Conservation (phyloP, 2,888 invertebrate species). For the Parasteatoda lunata region DNA sequence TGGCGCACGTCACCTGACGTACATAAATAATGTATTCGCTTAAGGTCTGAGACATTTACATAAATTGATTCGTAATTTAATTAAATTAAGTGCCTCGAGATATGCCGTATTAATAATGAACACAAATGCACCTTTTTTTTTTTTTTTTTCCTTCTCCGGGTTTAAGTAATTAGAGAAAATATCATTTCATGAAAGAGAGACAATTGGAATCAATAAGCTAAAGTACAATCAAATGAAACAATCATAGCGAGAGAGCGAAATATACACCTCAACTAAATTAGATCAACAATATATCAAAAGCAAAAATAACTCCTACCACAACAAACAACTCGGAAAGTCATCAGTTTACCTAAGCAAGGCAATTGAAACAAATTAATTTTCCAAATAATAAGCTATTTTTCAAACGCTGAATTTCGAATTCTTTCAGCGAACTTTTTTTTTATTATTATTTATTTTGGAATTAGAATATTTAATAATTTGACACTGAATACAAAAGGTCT, state of each 20-base stretch:
- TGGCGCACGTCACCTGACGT: not conserved
- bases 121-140: not conserved
- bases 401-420: not conserved
- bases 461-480: not conserved
- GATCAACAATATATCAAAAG: not conserved
- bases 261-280: not conserved
- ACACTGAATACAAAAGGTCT: not conserved
- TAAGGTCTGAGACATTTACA: not conserved
- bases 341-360: not conserved
- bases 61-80: not conserved
- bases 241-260: not conserved
- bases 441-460: not conserved
- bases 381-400: not conserved
- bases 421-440: not conserved
- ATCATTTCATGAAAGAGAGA: not conserved
- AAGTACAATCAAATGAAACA: slow-evolving; percentile 3
- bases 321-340: not conserved
- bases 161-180: not conserved
- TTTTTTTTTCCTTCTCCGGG: not conserved
- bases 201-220: not conserved
- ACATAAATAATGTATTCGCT: not conserved
- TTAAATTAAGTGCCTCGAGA: not conserved
- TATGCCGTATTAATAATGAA: not conserved
- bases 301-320: not conserved
- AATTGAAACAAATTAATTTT: slow-evolving; percentile 3